Evolutionary conservation across 2,797 vertebrate species (phyloP).

Genomic region (Champsocephalus gunnari): DNA sequence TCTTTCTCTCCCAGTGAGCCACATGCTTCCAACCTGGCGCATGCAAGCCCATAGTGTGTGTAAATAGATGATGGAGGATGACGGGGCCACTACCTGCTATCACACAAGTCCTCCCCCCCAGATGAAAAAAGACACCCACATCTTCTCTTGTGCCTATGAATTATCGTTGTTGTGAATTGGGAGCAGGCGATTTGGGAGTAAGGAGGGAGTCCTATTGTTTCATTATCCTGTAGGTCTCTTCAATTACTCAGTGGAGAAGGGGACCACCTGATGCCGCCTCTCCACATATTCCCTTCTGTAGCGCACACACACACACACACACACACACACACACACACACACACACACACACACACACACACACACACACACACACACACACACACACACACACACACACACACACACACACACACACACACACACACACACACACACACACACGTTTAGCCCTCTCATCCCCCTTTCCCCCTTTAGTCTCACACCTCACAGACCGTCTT

Average conservation of each 20-base stretch:
- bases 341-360: background rate
- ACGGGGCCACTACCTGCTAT: conserved; percentile 28
- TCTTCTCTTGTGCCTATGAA: conserved; percentile 19
- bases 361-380: background rate
- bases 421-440: conserved; percentile 5
- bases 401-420: background rate
- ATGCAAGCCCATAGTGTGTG: conserved; percentile 24
- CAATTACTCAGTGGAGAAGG: conserved; percentile 53
- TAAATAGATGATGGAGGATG: conserved; percentile 40
- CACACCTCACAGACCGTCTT: conserved; percentile 56
- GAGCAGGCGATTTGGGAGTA: conserved; percentile 34
- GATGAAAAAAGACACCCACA: conserved; percentile 7
- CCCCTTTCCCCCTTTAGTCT: conserved; percentile 30
- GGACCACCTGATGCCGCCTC: conserved; percentile 66
- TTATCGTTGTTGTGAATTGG: conserved; percentile 53
- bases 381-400: background rate
- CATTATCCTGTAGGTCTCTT: conserved; percentile 49
- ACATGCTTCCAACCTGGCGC: conserved; percentile 24
- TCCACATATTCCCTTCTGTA: conserved; percentile 47
- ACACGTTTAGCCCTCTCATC: background rate
- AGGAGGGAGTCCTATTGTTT: conserved; percentile 55
- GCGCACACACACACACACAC: background rate
- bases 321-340: conserved; percentile 1
- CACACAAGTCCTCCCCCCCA: background rate
- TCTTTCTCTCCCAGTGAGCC: conserved; percentile 36